phyloP scores from a whole-genome alignment of 2,888 invertebrate genomes.

The Tenthredo distinguenda region DNA sequence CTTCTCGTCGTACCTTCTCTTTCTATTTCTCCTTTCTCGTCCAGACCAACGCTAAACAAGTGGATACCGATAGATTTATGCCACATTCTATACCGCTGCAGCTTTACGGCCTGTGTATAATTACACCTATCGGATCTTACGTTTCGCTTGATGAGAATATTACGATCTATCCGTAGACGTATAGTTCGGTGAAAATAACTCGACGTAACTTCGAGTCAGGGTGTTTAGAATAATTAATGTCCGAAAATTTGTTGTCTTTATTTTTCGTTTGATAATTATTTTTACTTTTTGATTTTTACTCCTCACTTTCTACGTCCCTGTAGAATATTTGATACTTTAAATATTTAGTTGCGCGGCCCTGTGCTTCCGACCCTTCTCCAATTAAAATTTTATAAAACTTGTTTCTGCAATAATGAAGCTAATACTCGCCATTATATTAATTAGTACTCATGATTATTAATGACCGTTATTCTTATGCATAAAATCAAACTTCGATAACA shows the following conservation, averaged over 20 bases:
- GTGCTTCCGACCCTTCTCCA: constrained; percentile 50
- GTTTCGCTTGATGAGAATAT: background rate
- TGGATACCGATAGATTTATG: constrained; percentile 73
- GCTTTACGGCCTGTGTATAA: constrained; percentile 60
- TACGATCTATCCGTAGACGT: background rate
- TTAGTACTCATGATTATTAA: constrained; percentile 52
- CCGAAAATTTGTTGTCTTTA: background rate
- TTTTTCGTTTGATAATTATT: background rate
- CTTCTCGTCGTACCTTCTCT: constrained; percentile 59
- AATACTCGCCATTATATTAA: constrained; percentile 52
- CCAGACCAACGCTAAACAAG: constrained; percentile 66
- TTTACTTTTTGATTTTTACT: background rate
- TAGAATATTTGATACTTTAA: constrained; percentile 6
- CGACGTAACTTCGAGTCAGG: background rate
- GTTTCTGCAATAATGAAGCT: constrained; percentile 51
- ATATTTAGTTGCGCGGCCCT: constrained; percentile 44
- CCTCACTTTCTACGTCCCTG: constrained; percentile 28
- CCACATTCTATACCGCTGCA: constrained; percentile 60
- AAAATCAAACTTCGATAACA: constrained; percentile 52
- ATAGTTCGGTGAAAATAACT: background rate
- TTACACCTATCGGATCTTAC: background rate
- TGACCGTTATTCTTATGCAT: constrained; percentile 48
- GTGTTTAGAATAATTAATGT: background rate
- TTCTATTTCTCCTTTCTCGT: constrained; percentile 26
- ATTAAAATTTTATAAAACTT: constrained; percentile 53